Conservation (phyloP, 2,113 vertebrate genomes). For the Passer domesticus region DNA sequence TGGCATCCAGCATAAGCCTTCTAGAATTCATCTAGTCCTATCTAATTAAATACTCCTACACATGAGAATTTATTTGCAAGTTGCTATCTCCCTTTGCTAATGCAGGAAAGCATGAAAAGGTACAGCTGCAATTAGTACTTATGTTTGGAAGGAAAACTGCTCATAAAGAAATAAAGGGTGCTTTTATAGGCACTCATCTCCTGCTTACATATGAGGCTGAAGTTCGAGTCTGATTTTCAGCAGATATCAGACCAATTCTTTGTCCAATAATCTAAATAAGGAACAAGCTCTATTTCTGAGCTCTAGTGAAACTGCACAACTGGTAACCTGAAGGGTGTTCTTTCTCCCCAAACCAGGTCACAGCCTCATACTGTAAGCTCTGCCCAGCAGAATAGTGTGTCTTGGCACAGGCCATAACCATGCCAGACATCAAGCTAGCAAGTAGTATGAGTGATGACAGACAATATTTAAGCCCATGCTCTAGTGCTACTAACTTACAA, state of each 20-base stretch:
- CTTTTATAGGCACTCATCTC: background rate
- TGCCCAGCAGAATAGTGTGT: background rate
- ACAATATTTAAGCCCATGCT: background rate
- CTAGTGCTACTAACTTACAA: background rate
- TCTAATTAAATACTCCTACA: background rate
- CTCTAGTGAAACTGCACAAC: accelerated
- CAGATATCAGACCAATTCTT: background rate
- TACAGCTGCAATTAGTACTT: background rate
- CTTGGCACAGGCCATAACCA: background rate
- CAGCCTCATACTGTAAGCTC: background rate
- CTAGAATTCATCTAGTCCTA: background rate
- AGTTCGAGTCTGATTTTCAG: background rate
- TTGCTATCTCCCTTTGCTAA: background rate
- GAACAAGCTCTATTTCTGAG: background rate
- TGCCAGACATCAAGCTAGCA: background rate
- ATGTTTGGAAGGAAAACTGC: background rate
- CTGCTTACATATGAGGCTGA: background rate
- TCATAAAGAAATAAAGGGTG: background rate
- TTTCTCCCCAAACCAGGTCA: background rate
- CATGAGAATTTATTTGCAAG: background rate
- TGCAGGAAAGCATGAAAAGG: background rate
- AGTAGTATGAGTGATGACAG: background rate
- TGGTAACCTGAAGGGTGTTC: background rate
- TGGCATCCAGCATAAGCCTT: background rate
- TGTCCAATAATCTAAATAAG: background rate